Evolutionary conservation across 2,888 invertebrate genomes (phyloP).

Genomic region (Cantharis lateralis): DNA sequence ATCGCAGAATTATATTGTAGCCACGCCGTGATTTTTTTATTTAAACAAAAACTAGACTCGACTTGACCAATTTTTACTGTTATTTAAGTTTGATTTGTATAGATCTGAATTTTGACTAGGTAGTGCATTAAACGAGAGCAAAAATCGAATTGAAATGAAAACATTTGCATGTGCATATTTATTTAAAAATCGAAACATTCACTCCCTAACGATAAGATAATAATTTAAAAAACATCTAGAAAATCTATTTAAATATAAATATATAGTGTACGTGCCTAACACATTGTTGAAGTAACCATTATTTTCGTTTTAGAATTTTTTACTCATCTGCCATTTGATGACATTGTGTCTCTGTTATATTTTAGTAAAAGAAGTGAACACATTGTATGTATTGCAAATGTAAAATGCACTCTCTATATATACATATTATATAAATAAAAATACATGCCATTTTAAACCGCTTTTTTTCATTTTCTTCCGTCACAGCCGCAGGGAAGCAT

Average conservation of each 20-base stretch:
- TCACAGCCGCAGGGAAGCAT: too few relatives aligned
- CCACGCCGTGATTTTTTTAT: background rate
- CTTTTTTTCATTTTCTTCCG: background rate
- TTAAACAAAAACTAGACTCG: background rate
- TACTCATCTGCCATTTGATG: slow-evolving; percentile 20
- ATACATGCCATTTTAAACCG: slow-evolving; percentile 49
- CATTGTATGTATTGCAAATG: slow-evolving; percentile 56
- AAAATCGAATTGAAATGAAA: background rate
- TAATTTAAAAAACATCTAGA: slow-evolving; percentile 10
- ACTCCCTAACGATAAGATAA: slow-evolving; percentile 8
- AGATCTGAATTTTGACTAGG: slow-evolving; percentile 11
- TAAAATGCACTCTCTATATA: slow-evolving; percentile 55
- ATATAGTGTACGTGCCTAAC: slow-evolving; percentile 28
- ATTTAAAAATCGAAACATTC: slow-evolving; percentile 5
- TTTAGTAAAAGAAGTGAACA: slow-evolving; percentile 46
- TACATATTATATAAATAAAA: slow-evolving; percentile 51
- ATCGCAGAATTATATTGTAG: background rate
- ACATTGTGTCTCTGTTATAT: slow-evolving; percentile 35
- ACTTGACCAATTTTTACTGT: background rate
- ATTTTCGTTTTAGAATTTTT: slow-evolving; percentile 25
- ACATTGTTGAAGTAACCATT: slow-evolving; percentile 25
- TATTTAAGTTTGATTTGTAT: background rate
- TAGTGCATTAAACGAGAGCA: slow-evolving; percentile 9
- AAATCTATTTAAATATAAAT: slow-evolving; percentile 7
- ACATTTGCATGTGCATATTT: background rate